Evolutionary conservation across 2,888 invertebrate species (phyloP), one percentile per base, ranked within the genome.

Genomic region (Hypsopygia costalis): DNA sequence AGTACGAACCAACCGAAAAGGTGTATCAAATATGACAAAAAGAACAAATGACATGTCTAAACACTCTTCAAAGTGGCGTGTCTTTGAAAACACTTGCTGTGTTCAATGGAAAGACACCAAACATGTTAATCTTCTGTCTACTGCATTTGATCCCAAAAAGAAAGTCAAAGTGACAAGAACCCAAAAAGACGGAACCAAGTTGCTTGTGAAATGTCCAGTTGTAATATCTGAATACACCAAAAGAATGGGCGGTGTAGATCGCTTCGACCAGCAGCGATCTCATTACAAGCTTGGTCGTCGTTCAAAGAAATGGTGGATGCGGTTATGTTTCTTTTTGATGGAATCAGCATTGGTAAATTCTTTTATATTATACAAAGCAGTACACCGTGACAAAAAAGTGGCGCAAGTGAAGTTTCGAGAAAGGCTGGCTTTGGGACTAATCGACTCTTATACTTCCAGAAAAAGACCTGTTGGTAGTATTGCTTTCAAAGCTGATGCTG

Each of bases 221-320:
- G 38, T 35, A 8, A 38, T 43, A 9, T 32, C 34, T 11, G 35
- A 43, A 34, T 41, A 43, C 28, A 43, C 43, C 10, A 47, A 47
- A 31, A 43, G 46, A 16, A 46, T 43, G 46, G 43, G 38, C 30
- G 43, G 47, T 22, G 41, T 41, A 16, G 43, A 44, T 29, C 37
- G 38, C 27, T 43, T 47, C 41, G 41, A 46, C 32, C 43, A 46
- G 29, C 32, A 37, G 21, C 20, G 43, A 40, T 41, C 31, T 30
- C 28, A 34, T 31, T 44, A 47, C 28, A 39, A 41, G 30, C 33
- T 44, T 9, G 39, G 34, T 9, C 22, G 44, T 12, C 38, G 41
- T 33, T 30, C 38, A 11, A 41, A 32, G 20, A 37, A 29, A 39
- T 46, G 43, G 41, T 43, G 41, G 33, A 34, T 44, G 44, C 25